These are phyloP conservation scores for Tortricodes alternella DNA, from an alignment of 2,888 invertebrate species.

Conservation along the genomic window DNA sequence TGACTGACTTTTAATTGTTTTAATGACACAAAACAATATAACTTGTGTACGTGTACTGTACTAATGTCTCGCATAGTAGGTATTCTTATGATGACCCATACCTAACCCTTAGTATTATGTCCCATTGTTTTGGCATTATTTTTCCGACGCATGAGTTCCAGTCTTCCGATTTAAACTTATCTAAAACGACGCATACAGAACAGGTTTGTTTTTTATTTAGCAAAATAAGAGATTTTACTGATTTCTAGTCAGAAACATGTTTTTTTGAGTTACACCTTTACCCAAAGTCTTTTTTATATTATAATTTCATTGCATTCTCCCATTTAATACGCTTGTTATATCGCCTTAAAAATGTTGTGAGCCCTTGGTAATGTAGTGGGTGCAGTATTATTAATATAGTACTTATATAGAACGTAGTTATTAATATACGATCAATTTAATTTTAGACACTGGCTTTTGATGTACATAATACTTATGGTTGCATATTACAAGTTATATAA, in stretches of 20 bases:
- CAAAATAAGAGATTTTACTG: no score
- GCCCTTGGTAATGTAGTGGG: conserved; percentile 48
- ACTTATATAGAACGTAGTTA: no score
- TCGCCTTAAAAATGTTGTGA: conserved; percentile 53
- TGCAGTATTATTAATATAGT: conserved; percentile 70
- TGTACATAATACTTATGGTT: conserved; percentile 34
- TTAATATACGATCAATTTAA: conserved; percentile 29
- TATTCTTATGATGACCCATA: no score
- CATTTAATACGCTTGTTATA: conserved; percentile 43
- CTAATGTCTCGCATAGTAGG: not conserved
- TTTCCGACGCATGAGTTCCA: no score
- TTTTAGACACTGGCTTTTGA: conserved; percentile 53
- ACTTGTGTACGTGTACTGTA: not conserved
- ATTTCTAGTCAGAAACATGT: no score
- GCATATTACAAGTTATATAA: conserved; percentile 36
- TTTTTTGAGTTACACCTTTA: not conserved
- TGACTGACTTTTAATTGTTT: conserved; percentile 45
- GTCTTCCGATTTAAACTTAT: no score
- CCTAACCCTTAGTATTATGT: no score
- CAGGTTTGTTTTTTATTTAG: no score
- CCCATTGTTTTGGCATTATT: no score
- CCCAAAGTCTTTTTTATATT: not conserved
- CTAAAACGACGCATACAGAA: no score
- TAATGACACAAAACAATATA: conserved; percentile 20
- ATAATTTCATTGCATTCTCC: conserved; percentile 41